Percentiles rank a stretch among this genome's conserved stretches.
These are phyloP conservation scores for Podarcis lilfordi DNA, from an alignment of 2,797 vertebrate species.

Conservation along the genomic window DNA sequence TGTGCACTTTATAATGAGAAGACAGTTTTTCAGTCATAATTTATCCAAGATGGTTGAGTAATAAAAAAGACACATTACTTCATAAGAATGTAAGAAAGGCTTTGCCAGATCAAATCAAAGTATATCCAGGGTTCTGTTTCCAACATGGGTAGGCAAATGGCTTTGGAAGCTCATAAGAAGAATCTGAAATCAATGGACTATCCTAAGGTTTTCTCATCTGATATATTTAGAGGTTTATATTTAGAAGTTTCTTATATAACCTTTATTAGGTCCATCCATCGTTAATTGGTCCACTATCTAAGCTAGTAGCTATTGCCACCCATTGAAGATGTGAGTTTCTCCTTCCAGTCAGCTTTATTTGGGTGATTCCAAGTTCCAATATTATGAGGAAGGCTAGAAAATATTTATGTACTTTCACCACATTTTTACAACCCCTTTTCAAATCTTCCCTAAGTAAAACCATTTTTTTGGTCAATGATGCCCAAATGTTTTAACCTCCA, in stretches of 20 bases:
- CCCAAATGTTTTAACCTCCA: too few species aligned
- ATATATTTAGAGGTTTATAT: background rate
- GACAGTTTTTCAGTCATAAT: background rate
- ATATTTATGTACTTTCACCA: background rate
- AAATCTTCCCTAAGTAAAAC: background rate
- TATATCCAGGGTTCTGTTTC: background rate
- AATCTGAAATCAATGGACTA: background rate
- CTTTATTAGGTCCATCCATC: background rate
- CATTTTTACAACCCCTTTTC: background rate
- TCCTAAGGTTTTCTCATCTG: background rate
- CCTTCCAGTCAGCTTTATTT: background rate
- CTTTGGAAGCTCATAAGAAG: background rate
- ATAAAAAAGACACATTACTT: background rate
- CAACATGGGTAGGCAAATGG: background rate
- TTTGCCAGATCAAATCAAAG: background rate
- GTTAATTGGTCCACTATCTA: background rate
- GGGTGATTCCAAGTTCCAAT: background rate
- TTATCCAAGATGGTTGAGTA: background rate
- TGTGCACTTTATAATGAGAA: background rate
- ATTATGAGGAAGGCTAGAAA: background rate
- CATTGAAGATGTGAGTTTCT: background rate
- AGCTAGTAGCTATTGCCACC: background rate
- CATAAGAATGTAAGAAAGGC: background rate
- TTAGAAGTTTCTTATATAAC: background rate
- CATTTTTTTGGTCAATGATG: too few species aligned